These are phyloP conservation scores for Torymus auratus DNA, from an alignment of 2,888 invertebrate genomes.

Conservation along the genomic window DNA sequence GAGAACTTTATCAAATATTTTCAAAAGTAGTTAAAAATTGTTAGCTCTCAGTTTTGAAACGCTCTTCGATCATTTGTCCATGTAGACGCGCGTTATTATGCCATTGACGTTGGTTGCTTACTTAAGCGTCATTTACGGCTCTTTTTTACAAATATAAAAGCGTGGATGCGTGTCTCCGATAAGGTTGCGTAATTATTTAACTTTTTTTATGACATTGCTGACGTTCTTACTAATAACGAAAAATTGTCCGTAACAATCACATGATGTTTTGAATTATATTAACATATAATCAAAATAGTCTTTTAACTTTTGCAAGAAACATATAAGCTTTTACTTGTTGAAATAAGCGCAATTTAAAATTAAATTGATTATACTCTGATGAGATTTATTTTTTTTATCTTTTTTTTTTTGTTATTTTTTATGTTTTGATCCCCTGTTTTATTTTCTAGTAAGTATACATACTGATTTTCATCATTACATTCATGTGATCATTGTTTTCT, in stretches of 20 bases:
- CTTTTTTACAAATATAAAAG: neutral
- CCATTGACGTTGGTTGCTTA: neutral
- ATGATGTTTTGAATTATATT: neutral
- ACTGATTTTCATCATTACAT: slow-evolving; percentile 7
- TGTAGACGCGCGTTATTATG: neutral
- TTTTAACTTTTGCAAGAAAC: too few relatives aligned
- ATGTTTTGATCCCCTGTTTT: slow-evolving; percentile 1
- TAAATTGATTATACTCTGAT: slow-evolving; percentile 53
- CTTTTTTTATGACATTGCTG: too few relatives aligned
- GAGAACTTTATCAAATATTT: too few relatives aligned
- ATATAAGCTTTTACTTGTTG: neutral
- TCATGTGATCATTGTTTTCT: slow-evolving; percentile 20
- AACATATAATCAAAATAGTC: too few relatives aligned
- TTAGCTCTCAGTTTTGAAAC: too few relatives aligned
- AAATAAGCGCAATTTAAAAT: slow-evolving; percentile 18
- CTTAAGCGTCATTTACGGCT: neutral
- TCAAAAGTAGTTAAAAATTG: too few relatives aligned
- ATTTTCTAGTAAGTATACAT: slow-evolving; percentile 8
- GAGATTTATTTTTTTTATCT: neutral
- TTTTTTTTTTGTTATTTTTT: slow-evolving; percentile 15
- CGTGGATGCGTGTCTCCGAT: neutral
- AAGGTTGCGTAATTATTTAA: neutral
- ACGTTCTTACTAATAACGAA: too few relatives aligned
- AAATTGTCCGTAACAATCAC: neutral
- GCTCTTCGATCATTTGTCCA: neutral